Percentiles rank a stretch among this genome's conserved stretches.
Evolutionary conservation across 2,113 vertebrate species (phyloP).

Genomic region (Crotophaga sulcirostris): DNA sequence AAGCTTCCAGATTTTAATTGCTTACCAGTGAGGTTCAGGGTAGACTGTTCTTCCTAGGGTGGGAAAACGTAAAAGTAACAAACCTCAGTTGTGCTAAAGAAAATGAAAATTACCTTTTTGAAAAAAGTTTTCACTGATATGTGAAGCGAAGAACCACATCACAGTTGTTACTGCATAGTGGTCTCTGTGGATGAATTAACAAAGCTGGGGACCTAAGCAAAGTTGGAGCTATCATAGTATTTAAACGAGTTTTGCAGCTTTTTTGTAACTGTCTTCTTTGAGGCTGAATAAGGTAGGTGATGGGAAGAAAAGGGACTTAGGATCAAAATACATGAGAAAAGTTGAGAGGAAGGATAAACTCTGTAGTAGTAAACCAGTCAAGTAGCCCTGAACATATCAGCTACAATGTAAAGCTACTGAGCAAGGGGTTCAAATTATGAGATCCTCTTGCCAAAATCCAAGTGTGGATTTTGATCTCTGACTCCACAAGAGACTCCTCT

Average conservation of each 20-base stretch:
- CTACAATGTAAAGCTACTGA: background rate
- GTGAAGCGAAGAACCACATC: background rate
- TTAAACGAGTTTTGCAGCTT: background rate
- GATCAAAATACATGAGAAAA: background rate
- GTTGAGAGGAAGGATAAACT: background rate
- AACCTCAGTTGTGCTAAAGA: constrained; percentile 17
- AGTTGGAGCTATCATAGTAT: background rate
- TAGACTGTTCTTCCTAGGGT: constrained; percentile 18
- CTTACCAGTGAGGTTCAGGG: constrained; percentile 30
- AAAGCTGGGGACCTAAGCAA: background rate
- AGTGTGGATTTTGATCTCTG: background rate
- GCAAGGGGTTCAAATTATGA: background rate
- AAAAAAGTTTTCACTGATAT: background rate
- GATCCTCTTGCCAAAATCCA: background rate
- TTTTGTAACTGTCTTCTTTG: background rate
- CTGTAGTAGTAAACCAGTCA: background rate
- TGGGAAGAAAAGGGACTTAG: background rate
- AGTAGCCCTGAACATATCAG: rapidly evolving
- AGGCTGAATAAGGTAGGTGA: background rate
- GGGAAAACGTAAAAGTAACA: background rate
- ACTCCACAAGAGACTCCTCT: background rate
- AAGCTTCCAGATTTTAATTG: constrained; percentile 61
- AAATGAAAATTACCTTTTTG: constrained; percentile 15
- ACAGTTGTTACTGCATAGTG: background rate
- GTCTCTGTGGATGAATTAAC: background rate